Conservation (phyloP, 2,888 invertebrate genomes). For the Mesoligia furuncula region DNA sequence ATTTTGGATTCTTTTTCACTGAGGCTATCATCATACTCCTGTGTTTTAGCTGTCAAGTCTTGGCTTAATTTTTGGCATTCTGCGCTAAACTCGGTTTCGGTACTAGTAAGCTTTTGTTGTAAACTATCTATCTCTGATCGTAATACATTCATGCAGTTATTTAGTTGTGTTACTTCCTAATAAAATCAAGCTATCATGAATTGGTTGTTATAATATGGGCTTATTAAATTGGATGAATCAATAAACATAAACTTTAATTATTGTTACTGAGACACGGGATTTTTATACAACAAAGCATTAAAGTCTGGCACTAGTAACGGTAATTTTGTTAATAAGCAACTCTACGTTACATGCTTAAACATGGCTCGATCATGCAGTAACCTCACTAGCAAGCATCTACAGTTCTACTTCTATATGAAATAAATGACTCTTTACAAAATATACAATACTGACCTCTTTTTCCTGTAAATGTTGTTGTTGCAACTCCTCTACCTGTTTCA, state of each 20-base stretch:
- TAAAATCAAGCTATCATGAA: conserved; percentile 67
- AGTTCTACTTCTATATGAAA: conserved; percentile 30
- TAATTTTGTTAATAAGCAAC: conserved; percentile 29
- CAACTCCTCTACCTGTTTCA: conserved; percentile 79
- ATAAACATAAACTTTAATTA: neutral
- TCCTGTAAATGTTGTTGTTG: conserved; percentile 81
- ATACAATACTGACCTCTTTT: conserved; percentile 82
- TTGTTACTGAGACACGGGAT: conserved; percentile 17
- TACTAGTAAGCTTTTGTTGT: conserved; percentile 73
- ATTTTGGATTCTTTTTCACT: conserved; percentile 76
- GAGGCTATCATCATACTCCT: conserved; percentile 73
- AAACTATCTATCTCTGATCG: conserved; percentile 76
- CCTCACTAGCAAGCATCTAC: conserved; percentile 50
- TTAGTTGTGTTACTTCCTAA: conserved; percentile 78
- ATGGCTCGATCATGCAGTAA: conserved; percentile 42
- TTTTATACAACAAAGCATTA: conserved; percentile 34
- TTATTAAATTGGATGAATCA: conserved; percentile 12
- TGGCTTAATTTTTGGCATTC: conserved; percentile 74
- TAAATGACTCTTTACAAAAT: conserved; percentile 25
- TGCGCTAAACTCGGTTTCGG: conserved; percentile 70
- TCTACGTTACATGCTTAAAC: conserved; percentile 19
- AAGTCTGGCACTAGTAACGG: conserved; percentile 7
- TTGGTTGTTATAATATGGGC: conserved; percentile 22
- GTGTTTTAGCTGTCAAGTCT: conserved; percentile 71
- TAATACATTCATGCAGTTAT: conserved; percentile 74